These are phyloP conservation scores for Pristionchus fissidentatus DNA, from an alignment of 2,888 invertebrate genomes.

Conservation along the genomic window DNA sequence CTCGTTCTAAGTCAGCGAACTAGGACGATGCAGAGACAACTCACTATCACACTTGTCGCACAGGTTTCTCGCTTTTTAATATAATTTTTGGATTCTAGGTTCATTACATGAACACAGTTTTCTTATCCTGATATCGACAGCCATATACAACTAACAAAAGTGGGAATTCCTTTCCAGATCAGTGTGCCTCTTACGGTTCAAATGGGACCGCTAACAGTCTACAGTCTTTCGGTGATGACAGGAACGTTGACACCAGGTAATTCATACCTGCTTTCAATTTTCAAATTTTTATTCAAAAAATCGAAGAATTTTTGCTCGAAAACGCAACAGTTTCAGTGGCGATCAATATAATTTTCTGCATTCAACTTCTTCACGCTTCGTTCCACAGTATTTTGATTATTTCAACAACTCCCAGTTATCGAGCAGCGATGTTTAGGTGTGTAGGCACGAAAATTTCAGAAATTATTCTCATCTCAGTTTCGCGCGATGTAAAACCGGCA, in stretches of 20 bases:
- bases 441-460: too few species aligned
- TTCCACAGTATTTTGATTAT: neutral
- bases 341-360: neutral
- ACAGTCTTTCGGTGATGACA: neutral
- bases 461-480: too few species aligned
- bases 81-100: too few species aligned
- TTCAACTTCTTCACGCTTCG: neutral
- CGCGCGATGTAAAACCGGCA: too few species aligned
- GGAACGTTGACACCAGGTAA: neutral
- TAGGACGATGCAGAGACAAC: neutral
- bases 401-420: constrained; percentile 12
- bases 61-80: too few species aligned
- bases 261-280: too few species aligned
- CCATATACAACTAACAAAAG: too few species aligned
- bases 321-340: neutral
- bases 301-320: neutral
- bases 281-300: neutral
- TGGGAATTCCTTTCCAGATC: too few species aligned
- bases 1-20: neutral
- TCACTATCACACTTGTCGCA: neutral
- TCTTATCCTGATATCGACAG: too few species aligned
- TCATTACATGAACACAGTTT: too few species aligned
- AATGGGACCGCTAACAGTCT: neutral
- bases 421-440: neutral
- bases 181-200: neutral